Base-by-base conservation (phyloP, 2,888 invertebrate species). In the Thereva unica region DNA sequence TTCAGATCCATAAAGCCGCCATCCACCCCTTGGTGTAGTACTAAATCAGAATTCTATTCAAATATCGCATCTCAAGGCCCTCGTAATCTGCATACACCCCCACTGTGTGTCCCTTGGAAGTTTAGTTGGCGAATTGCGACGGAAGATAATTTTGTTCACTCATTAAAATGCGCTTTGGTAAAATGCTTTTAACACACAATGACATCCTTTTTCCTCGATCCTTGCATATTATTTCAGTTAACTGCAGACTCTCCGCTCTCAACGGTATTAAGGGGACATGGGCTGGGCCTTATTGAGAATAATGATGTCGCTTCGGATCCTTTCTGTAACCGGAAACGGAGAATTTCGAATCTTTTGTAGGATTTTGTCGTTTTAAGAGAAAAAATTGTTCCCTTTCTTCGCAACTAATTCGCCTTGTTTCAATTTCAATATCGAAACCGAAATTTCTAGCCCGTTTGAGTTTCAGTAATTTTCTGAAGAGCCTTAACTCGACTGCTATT, bases 181-280 rank as follows among this genome's bases (percentile, higher is more conserved):
- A 56, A 66, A 45, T 66, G 66, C 66, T 66, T 56, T 66, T 56
- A 57, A 66, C 66, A 50, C 56, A 49, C 45, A 66, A 66, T 47
- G 41, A 44, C 35, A 41, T 44, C 50, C 12, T 64, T 50, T 64
- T 49, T 56, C 34, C 23, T 42, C 7, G 4, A 44, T 52, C 37
- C 52, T n/a, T 64, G 38, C 40, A 34, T 6, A 42, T 64, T 52
- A 42, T 53, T 34, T 44, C 9, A 38, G 53, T 23, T 53, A 53
- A 53, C 53, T 53, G 40, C n/a, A 37, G n/a, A 38, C 10, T 10
- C 9, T 5, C 52, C 9, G 35, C 9, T 9, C 52, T 6, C 23
- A 12, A n/a, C 6, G 7, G 1, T 5, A 52, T 6, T 4, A 5
- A 6, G 35, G 9, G 23, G 23, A 52, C 5, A 35, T 10, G 10